Conservation (phyloP, 2,888 invertebrate genomes). For the Rotaria macrura region DNA sequence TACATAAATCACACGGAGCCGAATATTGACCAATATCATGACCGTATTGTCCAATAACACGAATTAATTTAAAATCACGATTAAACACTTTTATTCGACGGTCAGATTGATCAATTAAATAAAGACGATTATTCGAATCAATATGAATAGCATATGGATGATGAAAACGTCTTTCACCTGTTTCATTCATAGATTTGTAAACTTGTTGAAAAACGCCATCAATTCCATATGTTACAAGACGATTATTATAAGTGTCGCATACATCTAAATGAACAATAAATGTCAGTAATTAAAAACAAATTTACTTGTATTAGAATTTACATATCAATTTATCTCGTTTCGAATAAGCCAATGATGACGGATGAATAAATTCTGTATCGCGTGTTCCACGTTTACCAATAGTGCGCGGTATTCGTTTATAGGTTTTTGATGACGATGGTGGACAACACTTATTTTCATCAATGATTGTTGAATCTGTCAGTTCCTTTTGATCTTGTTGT, state of each 20-base stretch:
- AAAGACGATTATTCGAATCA: slow-evolving; percentile 27
- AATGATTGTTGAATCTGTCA: background rate
- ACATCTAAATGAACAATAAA: background rate
- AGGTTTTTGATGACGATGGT: background rate
- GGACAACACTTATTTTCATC: background rate
- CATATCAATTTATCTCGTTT: background rate
- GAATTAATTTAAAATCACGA: slow-evolving; percentile 29
- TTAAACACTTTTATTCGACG: slow-evolving; percentile 32
- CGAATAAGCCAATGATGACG: slow-evolving; percentile 3
- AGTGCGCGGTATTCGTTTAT: background rate
- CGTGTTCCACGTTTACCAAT: background rate
- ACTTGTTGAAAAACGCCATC: background rate
- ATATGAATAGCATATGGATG: slow-evolving; percentile 32
- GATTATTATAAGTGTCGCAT: slow-evolving; percentile 17
- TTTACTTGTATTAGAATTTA: background rate
- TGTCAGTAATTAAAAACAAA: background rate
- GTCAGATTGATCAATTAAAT: slow-evolving; percentile 28
- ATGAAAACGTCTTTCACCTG: slow-evolving; percentile 9
- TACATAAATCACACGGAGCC: slow-evolving; percentile 29
- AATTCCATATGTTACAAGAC: background rate
- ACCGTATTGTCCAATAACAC: slow-evolving; percentile 30
- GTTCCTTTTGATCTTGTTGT: background rate
- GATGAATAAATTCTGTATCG: background rate
- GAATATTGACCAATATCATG: slow-evolving; percentile 24
- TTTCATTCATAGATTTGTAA: background rate